Percentiles rank a stretch among this genome's conserved stretches.
Evolutionary conservation across 2,888 invertebrate genomes (phyloP).

Genomic region (Acanthopleura granulata): DNA sequence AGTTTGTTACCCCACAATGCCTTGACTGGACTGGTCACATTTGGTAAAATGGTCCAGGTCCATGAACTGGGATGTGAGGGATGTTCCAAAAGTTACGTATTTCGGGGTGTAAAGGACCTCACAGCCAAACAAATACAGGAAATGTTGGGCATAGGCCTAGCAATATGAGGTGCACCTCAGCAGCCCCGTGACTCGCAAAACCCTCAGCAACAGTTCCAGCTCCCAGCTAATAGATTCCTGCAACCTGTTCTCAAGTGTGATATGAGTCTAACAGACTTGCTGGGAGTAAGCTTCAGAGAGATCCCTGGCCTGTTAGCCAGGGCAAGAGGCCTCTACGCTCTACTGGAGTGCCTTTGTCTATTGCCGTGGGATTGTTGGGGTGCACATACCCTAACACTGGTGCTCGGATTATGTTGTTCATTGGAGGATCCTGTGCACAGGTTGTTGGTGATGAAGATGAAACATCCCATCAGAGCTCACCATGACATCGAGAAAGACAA

Average conservation of each 20-base stretch:
- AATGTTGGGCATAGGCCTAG: conserved; percentile 67
- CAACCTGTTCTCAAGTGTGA: conserved; percentile 97
- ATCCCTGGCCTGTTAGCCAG: conserved; percentile 95
- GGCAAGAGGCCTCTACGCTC: conserved; percentile 94
- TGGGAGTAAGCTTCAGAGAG: conserved; percentile 89
- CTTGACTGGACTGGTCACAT: conserved; percentile 95
- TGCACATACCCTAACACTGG: conserved; percentile 98
- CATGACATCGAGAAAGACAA: conserved; percentile 98
- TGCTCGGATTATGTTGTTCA: conserved; percentile 93
- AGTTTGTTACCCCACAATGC: conserved; percentile 96
- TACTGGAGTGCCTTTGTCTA: conserved; percentile 95
- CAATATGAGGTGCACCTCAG: conserved; percentile 33
- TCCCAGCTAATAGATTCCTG: conserved; percentile 78
- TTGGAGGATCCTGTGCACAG: conserved; percentile 98
- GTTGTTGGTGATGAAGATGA: conserved; percentile 97
- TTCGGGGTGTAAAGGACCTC: conserved; percentile 97
- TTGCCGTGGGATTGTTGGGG: conserved; percentile 96
- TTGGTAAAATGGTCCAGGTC: conserved; percentile 98
- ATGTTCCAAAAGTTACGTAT: conserved; percentile 96
- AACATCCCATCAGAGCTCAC: conserved; percentile 97
- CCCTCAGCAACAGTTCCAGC: conserved; percentile 61
- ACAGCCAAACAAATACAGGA: conserved; percentile 93
- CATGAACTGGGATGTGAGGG: conserved; percentile 96
- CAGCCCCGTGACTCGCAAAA: conserved; percentile 59
- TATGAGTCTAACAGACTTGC: conserved; percentile 92